These are phyloP conservation scores for Heterotilapia buettikoferi DNA, from an alignment of 2,113 vertebrate genomes.

Conservation along the genomic window DNA sequence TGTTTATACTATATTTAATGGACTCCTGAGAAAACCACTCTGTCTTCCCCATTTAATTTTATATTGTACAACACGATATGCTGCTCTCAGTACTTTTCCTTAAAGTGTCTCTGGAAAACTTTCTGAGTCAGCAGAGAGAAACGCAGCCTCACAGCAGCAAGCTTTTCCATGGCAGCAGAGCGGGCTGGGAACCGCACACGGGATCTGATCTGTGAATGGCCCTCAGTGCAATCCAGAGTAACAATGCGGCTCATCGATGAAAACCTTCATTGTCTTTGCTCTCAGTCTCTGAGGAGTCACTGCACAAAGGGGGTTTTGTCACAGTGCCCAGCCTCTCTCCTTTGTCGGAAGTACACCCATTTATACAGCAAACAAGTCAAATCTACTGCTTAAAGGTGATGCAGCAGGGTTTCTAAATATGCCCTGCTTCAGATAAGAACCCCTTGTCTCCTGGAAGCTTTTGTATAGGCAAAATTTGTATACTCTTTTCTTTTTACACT, in stretches of 20 bases:
- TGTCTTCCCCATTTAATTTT: conserved; percentile 32
- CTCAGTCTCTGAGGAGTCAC: conserved; percentile 23
- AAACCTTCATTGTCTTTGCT: conserved; percentile 58
- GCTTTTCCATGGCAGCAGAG: conserved; percentile 27
- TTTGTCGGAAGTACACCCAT: neutral
- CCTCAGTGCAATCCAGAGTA: conserved; percentile 14
- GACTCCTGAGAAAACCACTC: conserved; percentile 26
- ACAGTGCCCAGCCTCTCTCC: neutral
- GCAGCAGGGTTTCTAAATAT: neutral
- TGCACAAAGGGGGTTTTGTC: conserved; percentile 57
- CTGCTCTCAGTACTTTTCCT: conserved; percentile 49
- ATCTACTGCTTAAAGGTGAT: neutral
- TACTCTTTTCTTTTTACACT: neutral
- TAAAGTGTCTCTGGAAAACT: conserved; percentile 41
- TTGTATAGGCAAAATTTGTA: neutral
- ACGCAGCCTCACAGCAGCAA: conserved; percentile 20
- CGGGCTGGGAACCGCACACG: conserved; percentile 4
- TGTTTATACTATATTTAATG: conserved; percentile 36
- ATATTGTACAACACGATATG: conserved; percentile 46
- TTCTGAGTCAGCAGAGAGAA: conserved; percentile 57
- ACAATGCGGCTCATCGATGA: conserved; percentile 48
- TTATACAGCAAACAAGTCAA: conserved; percentile 19
- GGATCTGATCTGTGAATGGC: conserved; percentile 43
- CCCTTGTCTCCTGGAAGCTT: neutral
- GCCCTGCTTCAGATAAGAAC: neutral